Evolutionary conservation across 2,888 invertebrate genomes (phyloP).

Genomic region (Toxonevra muliebris): DNA sequence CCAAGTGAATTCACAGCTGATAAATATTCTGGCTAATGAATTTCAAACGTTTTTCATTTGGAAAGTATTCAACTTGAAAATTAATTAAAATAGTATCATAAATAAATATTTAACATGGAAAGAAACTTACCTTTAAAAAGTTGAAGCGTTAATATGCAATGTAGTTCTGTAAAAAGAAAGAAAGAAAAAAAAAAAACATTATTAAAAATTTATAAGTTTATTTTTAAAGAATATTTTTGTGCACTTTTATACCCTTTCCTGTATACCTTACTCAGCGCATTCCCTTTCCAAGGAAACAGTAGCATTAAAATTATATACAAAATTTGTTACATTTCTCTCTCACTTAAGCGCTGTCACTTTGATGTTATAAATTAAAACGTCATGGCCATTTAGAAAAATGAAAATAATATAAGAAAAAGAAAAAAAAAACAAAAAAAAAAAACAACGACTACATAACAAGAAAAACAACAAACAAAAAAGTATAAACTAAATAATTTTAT

Average conservation of each 20-base stretch:
- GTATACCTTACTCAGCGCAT: no score
- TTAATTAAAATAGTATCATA: neutral
- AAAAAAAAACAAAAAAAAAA: neutral
- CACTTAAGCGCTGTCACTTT: conserved; percentile 8
- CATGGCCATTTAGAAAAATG: conserved; percentile 8
- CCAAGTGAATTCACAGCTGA: no score
- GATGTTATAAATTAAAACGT: conserved; percentile 18
- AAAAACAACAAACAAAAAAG: neutral
- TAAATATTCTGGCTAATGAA: no score
- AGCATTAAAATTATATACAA: neutral
- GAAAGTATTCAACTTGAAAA: no score
- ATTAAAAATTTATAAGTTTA: neutral
- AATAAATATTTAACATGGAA: neutral
- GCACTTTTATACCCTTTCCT: neutral
- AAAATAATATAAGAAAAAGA: neutral
- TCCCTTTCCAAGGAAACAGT: neutral
- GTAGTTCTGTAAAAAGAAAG: neutral
- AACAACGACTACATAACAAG: neutral
- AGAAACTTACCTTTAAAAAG: neutral
- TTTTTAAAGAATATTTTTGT: neutral
- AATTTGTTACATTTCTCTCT: neutral
- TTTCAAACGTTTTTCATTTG: no score
- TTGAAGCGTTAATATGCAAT: neutral
- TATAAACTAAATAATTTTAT: neutral
- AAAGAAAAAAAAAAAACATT: neutral